phyloP scores from a whole-genome alignment of 2,113 vertebrate species.

The Bostrychus sinensis region DNA sequence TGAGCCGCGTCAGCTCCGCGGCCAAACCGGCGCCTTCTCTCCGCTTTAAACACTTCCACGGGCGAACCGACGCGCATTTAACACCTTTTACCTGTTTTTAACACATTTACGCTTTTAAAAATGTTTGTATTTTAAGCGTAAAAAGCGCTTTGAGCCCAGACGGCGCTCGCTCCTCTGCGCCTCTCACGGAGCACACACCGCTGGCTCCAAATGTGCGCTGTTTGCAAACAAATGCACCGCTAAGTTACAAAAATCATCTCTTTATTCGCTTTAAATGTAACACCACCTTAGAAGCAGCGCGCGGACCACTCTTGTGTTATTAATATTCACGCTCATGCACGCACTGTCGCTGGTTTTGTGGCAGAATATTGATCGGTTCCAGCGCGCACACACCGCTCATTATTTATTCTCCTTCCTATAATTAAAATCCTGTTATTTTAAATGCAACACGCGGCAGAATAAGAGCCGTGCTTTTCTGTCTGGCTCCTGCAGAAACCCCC shows the following conservation, averaged over 20 bases:
- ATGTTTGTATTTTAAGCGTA: background rate
- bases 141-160: background rate
- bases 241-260: too few relatives aligned
- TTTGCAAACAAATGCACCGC: too few relatives aligned
- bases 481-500: too few relatives aligned
- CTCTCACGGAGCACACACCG: background rate
- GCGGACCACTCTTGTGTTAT: too few relatives aligned
- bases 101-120: background rate
- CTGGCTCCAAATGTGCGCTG: too few relatives aligned
- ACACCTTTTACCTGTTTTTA: background rate
- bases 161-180: background rate
- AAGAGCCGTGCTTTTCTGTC: too few relatives aligned
- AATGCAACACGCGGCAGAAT: too few relatives aligned
- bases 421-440: too few relatives aligned
- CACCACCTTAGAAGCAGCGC: too few relatives aligned
- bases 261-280: too few relatives aligned
- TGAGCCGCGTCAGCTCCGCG: constrained; percentile 56
- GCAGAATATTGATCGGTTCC: background rate
- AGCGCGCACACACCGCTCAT: too few relatives aligned
- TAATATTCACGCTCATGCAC: background rate
- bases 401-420: too few relatives aligned
- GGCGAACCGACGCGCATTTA: background rate
- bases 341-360: background rate
- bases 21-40: background rate
- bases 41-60: background rate